Conservation (phyloP, 2,888 invertebrate genomes). For the Liodrosophila aerea region DNA sequence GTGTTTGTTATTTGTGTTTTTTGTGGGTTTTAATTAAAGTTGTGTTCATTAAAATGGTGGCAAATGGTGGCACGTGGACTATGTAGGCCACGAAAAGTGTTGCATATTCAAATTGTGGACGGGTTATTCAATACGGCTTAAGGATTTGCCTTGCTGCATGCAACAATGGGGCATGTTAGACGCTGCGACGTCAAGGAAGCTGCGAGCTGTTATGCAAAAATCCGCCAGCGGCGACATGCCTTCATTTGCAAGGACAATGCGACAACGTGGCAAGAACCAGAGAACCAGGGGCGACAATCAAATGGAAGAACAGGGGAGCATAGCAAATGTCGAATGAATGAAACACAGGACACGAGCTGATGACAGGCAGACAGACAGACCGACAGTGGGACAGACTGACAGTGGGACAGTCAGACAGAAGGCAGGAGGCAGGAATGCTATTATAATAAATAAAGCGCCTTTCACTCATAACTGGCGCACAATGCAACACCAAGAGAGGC, state of each 20-base stretch:
- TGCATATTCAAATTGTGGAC: conserved; percentile 64
- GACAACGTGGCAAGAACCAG: conserved; percentile 43
- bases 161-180: conserved; percentile 56
- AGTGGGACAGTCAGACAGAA: conserved; percentile 23
- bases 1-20: conserved; percentile 7
- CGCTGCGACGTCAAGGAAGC: conserved; percentile 54
- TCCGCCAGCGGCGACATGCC: conserved; percentile 62
- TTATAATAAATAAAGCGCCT: conserved; percentile 76
- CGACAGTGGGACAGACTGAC: conserved; percentile 24
- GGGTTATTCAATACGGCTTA: conserved; percentile 60
- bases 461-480: conserved; percentile 72
- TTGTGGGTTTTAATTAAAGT: conserved; percentile 58
- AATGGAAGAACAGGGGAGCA: neutral
- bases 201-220: conserved; percentile 56
- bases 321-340: neutral
- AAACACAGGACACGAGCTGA: conserved; percentile 2
- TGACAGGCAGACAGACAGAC: conserved; percentile 13
- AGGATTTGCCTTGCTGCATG: conserved; percentile 37
- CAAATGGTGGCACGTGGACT: conserved; percentile 21
- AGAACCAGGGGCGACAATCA: conserved; percentile 8
- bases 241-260: conserved; percentile 79
- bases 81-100: conserved; percentile 72
- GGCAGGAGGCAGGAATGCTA: conserved; percentile 59
- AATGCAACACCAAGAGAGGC: conserved; percentile 56
- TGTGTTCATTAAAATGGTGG: conserved; percentile 61